Base-by-base conservation (phyloP, 2,888 invertebrate species). In the Seladonia tumulorum region DNA sequence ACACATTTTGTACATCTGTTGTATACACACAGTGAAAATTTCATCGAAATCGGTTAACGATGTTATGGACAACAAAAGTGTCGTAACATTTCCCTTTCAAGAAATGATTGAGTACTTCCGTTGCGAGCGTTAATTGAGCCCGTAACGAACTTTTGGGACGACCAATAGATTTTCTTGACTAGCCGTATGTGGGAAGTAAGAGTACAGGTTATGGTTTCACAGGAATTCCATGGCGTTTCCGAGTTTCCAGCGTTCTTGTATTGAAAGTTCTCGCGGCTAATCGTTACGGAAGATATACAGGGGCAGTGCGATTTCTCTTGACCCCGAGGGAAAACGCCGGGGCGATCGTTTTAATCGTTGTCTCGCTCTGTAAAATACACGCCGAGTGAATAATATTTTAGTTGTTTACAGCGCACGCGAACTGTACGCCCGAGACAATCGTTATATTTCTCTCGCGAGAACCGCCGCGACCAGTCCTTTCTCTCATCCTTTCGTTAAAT, bases 401-500 rank as follows among this genome's bases (percentile, higher is more conserved):
- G 66, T 68, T 68, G 66, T 39, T 68, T 39, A 39, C 66, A 10
- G 22, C 22, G 35, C 66, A 68, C 18, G 35, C 66, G 66, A 68
- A 39, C 71, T 7, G 25, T 16, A 35, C 35, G 16, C 16, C 39
- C 39, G 29, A 25, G 18, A 18, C 72, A 47, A 45, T n/a, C 72
- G 47, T 45, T 45, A 16, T 45, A 47, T 71, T 71, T 14, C 29
- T 66, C 66, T 79, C 71, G 5, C 68, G 57, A 7, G 14, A 14
- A 18, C 35, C 22, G 45, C 66, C 42, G 18, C 49, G 49, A 47
- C 72, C 35, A 22, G 49, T 73, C 49, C 49, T 35, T 49, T 49
- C 49, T 73, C 72, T 49, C 72, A 73, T 73, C 49, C 42, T 79
- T 82, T 73, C 76, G 82, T 85, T 79, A 82, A 82, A 87, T 87